These are phyloP conservation scores for Apoda limacodes DNA, from an alignment of 2,888 invertebrate genomes.

Conservation along the genomic window DNA sequence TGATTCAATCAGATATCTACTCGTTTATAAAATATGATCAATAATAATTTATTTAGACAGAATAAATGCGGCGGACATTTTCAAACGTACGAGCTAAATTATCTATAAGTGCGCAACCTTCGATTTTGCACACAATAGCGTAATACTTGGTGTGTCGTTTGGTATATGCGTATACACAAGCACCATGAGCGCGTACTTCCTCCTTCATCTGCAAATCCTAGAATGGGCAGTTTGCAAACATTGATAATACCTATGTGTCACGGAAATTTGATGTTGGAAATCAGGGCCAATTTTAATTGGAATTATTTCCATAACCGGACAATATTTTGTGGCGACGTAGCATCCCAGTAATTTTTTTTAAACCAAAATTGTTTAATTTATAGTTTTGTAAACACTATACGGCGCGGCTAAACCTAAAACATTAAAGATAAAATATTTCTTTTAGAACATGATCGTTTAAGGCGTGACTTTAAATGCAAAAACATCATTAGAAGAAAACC, in stretches of 20 bases:
- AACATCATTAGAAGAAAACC: constrained; percentile 8
- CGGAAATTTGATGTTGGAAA: constrained; percentile 8
- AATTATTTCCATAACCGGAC: constrained; percentile 4
- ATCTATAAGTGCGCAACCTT: no score
- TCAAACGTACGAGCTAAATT: no score
- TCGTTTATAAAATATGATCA: no score
- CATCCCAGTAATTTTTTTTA: constrained; percentile 9
- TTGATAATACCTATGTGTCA: constrained; percentile 6
- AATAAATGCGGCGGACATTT: no score
- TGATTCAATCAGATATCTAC: no score
- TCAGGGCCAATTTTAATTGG: constrained; percentile 5
- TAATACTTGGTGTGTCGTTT: no score
- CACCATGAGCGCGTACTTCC: no score
- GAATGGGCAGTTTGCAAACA: constrained; percentile 1
- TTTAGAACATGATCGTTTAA: constrained; percentile 5
- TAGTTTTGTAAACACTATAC: constrained; percentile 6
- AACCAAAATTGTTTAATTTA: constrained; percentile 3
- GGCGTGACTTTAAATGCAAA: constrained; percentile 5
- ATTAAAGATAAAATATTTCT: constrained; percentile 12
- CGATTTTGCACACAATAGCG: no score
- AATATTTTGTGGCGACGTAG: constrained; percentile 4
- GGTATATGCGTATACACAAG: no score
- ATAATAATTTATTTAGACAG: no score
- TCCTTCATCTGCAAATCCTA: constrained; percentile 10
- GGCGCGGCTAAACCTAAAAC: constrained; percentile 13